Percentiles rank a stretch among this genome's conserved stretches.
These are phyloP conservation scores for Tetramorium simillimum DNA, from an alignment of 1,140 invertebrate species.

Conservation along the genomic window DNA sequence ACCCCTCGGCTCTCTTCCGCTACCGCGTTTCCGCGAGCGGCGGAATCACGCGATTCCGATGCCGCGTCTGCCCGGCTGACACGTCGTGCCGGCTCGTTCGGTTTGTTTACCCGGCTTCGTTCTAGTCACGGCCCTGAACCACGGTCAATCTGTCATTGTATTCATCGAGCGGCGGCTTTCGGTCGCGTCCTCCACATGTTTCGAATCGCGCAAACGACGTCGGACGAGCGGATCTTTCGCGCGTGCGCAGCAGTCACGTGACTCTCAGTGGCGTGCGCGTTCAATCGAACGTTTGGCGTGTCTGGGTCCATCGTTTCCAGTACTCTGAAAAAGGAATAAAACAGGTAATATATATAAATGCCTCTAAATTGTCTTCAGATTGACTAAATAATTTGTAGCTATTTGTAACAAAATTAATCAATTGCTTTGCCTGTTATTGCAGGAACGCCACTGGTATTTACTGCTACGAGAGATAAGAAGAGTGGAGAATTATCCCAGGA, in stretches of 20 bases:
- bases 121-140: slow-evolving; percentile 28
- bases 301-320: neutral
- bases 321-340: neutral
- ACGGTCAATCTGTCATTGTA: neutral
- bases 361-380: neutral
- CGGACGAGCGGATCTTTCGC: neutral
- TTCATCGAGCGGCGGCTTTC: slow-evolving; percentile 64
- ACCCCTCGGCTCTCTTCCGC: slow-evolving; percentile 16
- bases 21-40: slow-evolving; percentile 23
- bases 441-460: neutral
- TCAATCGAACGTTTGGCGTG: neutral
- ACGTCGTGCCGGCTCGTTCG: slow-evolving; percentile 18
- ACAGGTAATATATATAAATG: neutral
- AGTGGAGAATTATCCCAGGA: neutral
- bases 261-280: neutral
- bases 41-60: neutral
- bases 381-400: neutral
- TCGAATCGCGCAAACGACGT: slow-evolving; percentile 55
- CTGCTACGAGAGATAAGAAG: neutral
- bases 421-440: neutral
- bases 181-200: slow-evolving; percentile 62
- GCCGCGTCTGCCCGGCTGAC: neutral
- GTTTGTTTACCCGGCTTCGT: neutral
- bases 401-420: neutral
- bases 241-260: neutral